Evolutionary conservation across 2,888 invertebrate genomes (phyloP), one percentile per base, ranked within the genome.

Genomic region (Carcina quercana): DNA sequence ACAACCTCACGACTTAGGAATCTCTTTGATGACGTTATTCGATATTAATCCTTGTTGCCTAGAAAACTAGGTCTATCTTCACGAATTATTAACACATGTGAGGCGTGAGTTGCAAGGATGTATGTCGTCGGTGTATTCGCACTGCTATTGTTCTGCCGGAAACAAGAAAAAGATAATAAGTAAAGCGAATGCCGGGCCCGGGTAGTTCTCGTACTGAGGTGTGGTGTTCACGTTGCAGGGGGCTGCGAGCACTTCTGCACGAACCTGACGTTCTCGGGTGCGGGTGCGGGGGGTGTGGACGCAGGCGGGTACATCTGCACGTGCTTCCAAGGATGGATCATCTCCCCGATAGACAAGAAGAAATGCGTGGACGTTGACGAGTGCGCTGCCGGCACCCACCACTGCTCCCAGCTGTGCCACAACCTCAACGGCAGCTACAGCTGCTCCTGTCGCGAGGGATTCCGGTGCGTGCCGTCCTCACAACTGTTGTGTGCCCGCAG

Each of bases 181-280:
- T n/a, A n/a, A n/a, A n/a, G n/a, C n/a, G n/a, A n/a, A n/a, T n/a
- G n/a, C n/a, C n/a, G n/a, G n/a, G n/a, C n/a, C n/a, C n/a, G n/a
- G n/a, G n/a, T n/a, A n/a, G n/a, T n/a, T n/a, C n/a, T n/a, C n/a
- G 13, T 19, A 13, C 13, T 29, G 11, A 21, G 12, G 5, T 19
- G n/a, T n/a, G n/a, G n/a, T n/a, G n/a, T n/a, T n/a, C n/a, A n/a
- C n/a, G 24, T 37, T 71, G 61, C 85, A 67, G 97, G 97, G 8
- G 96, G 96, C 0, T 98, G 97, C 71, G 92, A 96, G 60, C 97
- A 97, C 59, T 91, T 91, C 57, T 98, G 98, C 62, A 92, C 92
- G 39, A 94, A 95, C 64, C 80, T 97, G 15, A 91, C 92, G 0
- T 35, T 52, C 3, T 13, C 59, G 0, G 53, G 47, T 14, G 42